Conservation (phyloP, 2,888 invertebrate genomes). For the Podabrus alpinus region DNA sequence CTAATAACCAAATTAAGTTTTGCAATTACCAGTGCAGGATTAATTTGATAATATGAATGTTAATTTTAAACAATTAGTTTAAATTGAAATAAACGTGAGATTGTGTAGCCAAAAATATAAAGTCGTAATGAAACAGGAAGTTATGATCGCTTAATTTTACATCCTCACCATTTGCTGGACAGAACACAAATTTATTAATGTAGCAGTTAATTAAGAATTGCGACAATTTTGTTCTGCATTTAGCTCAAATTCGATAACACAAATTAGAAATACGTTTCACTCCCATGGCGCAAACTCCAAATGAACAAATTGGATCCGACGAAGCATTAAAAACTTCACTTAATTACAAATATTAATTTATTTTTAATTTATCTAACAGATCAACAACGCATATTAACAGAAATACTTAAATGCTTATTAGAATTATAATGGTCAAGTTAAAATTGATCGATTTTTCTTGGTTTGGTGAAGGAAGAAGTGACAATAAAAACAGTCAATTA, state of each 20-base stretch:
- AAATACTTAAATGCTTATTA: slow-evolving; percentile 37
- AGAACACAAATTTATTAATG: slow-evolving; percentile 42
- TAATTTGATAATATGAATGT: not conserved
- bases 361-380: slow-evolving; percentile 48
- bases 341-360: slow-evolving; percentile 50
- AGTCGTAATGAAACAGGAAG: slow-evolving; percentile 40
- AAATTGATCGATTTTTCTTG: slow-evolving; percentile 20
- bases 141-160: slow-evolving; percentile 49
- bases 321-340: slow-evolving; percentile 14
- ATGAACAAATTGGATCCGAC: not conserved
- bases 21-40: not conserved
- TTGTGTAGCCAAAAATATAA: slow-evolving; percentile 39
- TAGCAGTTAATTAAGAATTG: slow-evolving; percentile 43
- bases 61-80: slow-evolving; percentile 27
- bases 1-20: not conserved
- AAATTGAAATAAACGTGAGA: slow-evolving; percentile 41
- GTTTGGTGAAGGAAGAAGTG: slow-evolving; percentile 2
- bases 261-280: slow-evolving; percentile 21
- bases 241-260: slow-evolving; percentile 37
- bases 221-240: slow-evolving; percentile 34
- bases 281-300: not conserved
- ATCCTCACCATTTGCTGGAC: slow-evolving; percentile 41
- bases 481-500: slow-evolving; percentile 21
- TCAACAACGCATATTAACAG: slow-evolving; percentile 50
- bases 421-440: slow-evolving; percentile 26